These are phyloP conservation scores for Sebastes oblongus DNA, from an alignment of 2,797 vertebrate genomes.

Conservation along the genomic window DNA sequence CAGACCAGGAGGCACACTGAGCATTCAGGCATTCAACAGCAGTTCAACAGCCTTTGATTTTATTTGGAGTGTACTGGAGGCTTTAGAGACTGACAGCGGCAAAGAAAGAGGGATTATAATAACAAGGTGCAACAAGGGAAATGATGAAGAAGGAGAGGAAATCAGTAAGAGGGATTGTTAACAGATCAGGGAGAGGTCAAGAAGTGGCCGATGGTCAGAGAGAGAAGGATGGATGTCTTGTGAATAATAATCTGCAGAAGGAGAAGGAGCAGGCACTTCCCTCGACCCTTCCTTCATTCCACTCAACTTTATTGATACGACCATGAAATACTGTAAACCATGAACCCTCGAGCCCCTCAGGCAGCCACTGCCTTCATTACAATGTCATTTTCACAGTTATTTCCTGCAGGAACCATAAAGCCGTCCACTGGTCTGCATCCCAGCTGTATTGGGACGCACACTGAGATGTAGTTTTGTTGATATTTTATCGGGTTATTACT, in stretches of 20 bases:
- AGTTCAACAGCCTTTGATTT: constrained; percentile 26
- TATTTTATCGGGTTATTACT: constrained; percentile 45
- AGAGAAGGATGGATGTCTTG: constrained; percentile 8
- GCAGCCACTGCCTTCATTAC: constrained; percentile 43
- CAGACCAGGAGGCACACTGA: not conserved
- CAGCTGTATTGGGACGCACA: constrained; percentile 3
- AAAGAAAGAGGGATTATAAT: not conserved
- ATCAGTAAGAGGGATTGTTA: not conserved
- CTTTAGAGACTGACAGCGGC: not conserved
- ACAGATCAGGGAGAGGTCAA: constrained; percentile 24
- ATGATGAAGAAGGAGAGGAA: not conserved
- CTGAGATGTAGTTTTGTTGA: constrained; percentile 8
- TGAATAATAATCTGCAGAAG: constrained; percentile 35
- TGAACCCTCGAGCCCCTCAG: constrained; percentile 19
- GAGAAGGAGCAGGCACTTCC: constrained; percentile 8
- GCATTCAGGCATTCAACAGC: constrained; percentile 30
- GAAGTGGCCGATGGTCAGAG: not conserved
- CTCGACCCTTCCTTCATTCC: constrained; percentile 9
- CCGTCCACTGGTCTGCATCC: constrained; percentile 14
- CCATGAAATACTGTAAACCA: constrained; percentile 40
- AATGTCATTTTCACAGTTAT: constrained; percentile 53
- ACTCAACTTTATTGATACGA: constrained; percentile 52
- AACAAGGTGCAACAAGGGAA: constrained; percentile 14
- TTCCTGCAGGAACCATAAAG: constrained; percentile 50
- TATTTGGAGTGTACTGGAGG: not conserved